These are phyloP conservation scores for Eilema caniola DNA, from an alignment of 2,888 invertebrate genomes.

Conservation along the genomic window DNA sequence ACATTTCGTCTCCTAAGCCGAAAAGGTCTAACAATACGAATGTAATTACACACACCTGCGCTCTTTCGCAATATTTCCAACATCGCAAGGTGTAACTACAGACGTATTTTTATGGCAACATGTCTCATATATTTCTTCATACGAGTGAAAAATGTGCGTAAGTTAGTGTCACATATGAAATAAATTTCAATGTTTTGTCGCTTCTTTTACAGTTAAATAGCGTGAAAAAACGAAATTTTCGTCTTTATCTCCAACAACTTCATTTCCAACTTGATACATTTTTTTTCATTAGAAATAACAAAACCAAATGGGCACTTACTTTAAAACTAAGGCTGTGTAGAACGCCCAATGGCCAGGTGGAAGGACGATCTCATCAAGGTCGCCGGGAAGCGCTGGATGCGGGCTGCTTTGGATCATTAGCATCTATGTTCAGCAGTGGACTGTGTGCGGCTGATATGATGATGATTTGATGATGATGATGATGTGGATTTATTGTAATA, in stretches of 20 bases:
- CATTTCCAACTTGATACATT: neutral
- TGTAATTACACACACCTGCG: slow-evolving; percentile 16
- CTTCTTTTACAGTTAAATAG: slow-evolving; percentile 1
- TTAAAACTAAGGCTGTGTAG: too few relatives aligned
- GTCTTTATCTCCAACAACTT: too few relatives aligned
- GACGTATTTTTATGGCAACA: slow-evolving; percentile 12
- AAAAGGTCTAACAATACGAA: neutral
- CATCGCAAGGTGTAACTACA: slow-evolving; percentile 8
- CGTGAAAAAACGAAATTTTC: neutral
- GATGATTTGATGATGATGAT: too few relatives aligned
- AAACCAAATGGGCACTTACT: too few relatives aligned
- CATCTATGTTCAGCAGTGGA: too few relatives aligned
- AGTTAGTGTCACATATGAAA: slow-evolving; percentile 8
- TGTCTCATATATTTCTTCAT: slow-evolving; percentile 11
- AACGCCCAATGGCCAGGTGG: too few relatives aligned
- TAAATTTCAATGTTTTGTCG: slow-evolving; percentile 12
- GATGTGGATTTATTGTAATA: too few relatives aligned
- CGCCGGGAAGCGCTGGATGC: too few relatives aligned
- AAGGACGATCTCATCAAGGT: too few relatives aligned
- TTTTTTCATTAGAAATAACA: neutral
- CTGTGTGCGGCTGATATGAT: too few relatives aligned
- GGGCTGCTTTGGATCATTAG: too few relatives aligned
- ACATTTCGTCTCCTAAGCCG: neutral
- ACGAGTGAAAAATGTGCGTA: slow-evolving; percentile 10
- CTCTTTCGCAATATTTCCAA: slow-evolving; percentile 10